Percentiles rank a stretch among this genome's conserved stretches.
These are phyloP conservation scores for Epinephelus fuscoguttatus DNA, from an alignment of 2,113 vertebrate species.

Conservation along the genomic window DNA sequence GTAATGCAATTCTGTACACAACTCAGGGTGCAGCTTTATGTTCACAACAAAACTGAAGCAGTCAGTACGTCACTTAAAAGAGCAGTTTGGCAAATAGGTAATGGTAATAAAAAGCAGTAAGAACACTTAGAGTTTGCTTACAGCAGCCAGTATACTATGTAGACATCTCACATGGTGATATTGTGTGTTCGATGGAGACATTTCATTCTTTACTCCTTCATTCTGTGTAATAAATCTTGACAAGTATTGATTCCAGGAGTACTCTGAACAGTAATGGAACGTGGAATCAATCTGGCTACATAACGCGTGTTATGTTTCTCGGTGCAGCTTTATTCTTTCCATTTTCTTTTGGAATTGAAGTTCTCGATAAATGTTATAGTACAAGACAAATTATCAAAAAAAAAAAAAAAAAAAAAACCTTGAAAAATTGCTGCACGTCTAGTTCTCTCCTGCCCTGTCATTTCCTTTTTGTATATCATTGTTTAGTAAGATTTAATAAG, in stretches of 20 bases:
- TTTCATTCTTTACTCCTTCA: not conserved
- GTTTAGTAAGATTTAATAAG: not conserved
- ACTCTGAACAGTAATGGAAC: conserved; percentile 1
- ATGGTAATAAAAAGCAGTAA: not conserved
- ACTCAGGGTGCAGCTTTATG: conserved; percentile 10
- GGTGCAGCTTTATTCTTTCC: not conserved
- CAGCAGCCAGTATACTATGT: not conserved
- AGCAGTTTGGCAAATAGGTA: not conserved
- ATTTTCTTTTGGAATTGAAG: not conserved
- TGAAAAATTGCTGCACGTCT: not conserved
- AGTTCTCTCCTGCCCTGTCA: not conserved
- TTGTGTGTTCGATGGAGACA: not conserved
- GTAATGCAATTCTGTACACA: not conserved
- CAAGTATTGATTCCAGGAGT: conserved; percentile 23
- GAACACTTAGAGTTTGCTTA: not conserved
- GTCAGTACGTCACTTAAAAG: conserved; percentile 11
- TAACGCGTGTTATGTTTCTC: not conserved
- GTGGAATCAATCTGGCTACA: not conserved
- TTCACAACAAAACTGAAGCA: conserved; percentile 7
- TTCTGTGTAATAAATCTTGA: not conserved
- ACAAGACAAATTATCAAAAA: not conserved
- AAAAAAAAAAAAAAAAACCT: not conserved
- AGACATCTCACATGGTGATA: not conserved
- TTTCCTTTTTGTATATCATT: not conserved
- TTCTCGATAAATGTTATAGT: not conserved